These are phyloP conservation scores for Argynnis bischoffii DNA, from an alignment of 2,888 invertebrate genomes.

Conservation along the genomic window DNA sequence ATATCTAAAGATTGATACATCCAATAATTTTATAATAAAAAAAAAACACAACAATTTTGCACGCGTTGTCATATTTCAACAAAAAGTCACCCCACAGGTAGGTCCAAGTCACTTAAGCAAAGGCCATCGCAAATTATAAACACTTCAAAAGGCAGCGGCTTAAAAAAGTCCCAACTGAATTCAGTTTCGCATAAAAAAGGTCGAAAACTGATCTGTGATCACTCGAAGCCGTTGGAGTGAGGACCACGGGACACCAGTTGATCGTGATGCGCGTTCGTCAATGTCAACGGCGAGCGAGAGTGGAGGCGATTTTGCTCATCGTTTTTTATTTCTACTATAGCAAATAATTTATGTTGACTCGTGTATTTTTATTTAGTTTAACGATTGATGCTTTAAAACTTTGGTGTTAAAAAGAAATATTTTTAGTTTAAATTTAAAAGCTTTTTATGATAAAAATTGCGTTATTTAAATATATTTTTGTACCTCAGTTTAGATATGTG, in stretches of 20 bases:
- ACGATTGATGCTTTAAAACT: no score
- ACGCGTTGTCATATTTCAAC: constrained; percentile 17
- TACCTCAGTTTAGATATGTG: no score
- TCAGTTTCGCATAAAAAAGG: constrained; percentile 46
- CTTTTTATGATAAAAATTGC: no score
- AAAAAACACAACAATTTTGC: neutral
- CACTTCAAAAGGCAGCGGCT: constrained; percentile 40
- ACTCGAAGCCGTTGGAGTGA: constrained; percentile 71
- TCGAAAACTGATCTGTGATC: constrained; percentile 74
- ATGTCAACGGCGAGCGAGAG: constrained; percentile 56
- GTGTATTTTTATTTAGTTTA: neutral
- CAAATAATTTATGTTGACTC: constrained; percentile 5
- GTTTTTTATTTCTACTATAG: constrained; percentile 26
- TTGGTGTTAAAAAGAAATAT: no score
- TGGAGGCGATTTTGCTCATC: constrained; percentile 50
- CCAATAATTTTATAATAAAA: neutral
- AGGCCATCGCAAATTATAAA: constrained; percentile 36
- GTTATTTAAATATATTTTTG: no score
- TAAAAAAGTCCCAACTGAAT: constrained; percentile 39
- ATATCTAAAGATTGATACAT: neutral
- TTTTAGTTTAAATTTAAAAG: no score
- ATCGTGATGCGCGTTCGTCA: constrained; percentile 79
- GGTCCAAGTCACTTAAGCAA: constrained; percentile 33
- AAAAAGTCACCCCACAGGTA: constrained; percentile 26
- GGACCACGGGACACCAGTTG: constrained; percentile 76